These are phyloP conservation scores for Drosophila ambigua DNA, from an alignment of 1,140 invertebrate species.

Conservation along the genomic window DNA sequence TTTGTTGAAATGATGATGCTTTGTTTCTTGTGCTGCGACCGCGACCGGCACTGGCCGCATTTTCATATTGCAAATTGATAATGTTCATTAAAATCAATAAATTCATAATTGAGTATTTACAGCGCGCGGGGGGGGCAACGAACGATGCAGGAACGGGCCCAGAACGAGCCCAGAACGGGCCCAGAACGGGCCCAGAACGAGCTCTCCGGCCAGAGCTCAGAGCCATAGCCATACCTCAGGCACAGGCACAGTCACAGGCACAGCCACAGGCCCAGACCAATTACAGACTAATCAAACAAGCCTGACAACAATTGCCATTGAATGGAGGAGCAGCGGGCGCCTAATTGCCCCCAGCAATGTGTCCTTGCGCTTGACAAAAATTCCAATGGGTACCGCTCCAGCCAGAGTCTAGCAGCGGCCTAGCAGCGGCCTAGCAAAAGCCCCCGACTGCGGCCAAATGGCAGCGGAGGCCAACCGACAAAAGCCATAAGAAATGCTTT, in stretches of 20 bases:
- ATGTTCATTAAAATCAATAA: conserved; percentile 79
- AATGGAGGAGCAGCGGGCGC: conserved; percentile 46
- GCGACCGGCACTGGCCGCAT: neutral
- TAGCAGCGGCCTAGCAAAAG: conserved; percentile 3
- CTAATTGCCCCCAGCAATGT: conserved; percentile 75
- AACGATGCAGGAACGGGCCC: neutral
- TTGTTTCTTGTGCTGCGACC: conserved; percentile 7
- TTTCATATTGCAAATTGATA: conserved; percentile 67
- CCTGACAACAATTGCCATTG: conserved; percentile 81
- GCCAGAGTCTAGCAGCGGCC: conserved; percentile 4
- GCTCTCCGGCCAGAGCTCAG: neutral
- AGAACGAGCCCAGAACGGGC: conserved; percentile 1
- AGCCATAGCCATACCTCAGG: no score
- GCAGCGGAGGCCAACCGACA: conserved; percentile 34
- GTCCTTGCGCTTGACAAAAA: conserved; percentile 78
- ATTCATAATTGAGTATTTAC: conserved; percentile 74
- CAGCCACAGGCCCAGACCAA: conserved; percentile 38
- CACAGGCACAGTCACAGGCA: neutral
- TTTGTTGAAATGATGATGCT: conserved; percentile 31
- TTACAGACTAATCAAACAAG: conserved; percentile 79
- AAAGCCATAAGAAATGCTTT: conserved; percentile 67
- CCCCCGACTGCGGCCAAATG: conserved; percentile 46
- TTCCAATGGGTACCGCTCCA: conserved; percentile 46
- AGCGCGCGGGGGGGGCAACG: neutral
- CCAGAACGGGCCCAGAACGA: neutral